Evolutionary conservation across 1,140 invertebrate genomes (phyloP).

Genomic region (Pseudomyrmex sp.): DNA sequence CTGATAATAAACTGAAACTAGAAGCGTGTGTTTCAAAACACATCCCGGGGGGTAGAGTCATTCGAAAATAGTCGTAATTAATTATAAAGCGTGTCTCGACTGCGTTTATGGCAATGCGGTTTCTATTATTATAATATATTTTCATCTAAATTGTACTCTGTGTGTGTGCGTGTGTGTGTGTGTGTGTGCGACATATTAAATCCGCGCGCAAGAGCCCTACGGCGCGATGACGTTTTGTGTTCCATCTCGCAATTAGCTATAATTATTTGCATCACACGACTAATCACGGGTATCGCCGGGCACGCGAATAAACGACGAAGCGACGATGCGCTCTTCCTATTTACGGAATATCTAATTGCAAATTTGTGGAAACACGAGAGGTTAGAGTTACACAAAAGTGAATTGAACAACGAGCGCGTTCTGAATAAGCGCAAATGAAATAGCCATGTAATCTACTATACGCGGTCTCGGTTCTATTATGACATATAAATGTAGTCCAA

Average conservation of each 20-base stretch:
- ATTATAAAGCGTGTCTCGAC: slow-evolving; percentile 45
- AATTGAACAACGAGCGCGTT: slow-evolving; percentile 56
- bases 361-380: slow-evolving; percentile 61
- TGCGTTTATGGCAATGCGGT: slow-evolving; percentile 62
- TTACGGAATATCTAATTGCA: slow-evolving; percentile 65
- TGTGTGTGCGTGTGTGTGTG: neutral
- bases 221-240: slow-evolving; percentile 44
- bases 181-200: slow-evolving; percentile 36
- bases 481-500: slow-evolving; percentile 37
- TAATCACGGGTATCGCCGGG: slow-evolving; percentile 32
- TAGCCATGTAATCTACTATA: slow-evolving; percentile 50
- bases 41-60: slow-evolving; percentile 8
- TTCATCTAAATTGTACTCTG: slow-evolving; percentile 48
- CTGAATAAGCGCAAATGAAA: slow-evolving; percentile 58
- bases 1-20: slow-evolving; percentile 20
- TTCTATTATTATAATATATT: slow-evolving; percentile 43
- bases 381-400: slow-evolving; percentile 61
- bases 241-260: slow-evolving; percentile 50
- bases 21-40: slow-evolving; percentile 25
- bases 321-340: slow-evolving; percentile 32
- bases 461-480: slow-evolving; percentile 38
- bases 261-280: slow-evolving; percentile 43
- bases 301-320: neutral
- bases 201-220: slow-evolving; percentile 19
- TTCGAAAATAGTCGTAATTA: slow-evolving; percentile 45